Percentiles rank a stretch among this genome's conserved stretches.
These are phyloP conservation scores for Mycalesis mineus DNA, from an alignment of 2,888 invertebrate species.

Conservation along the genomic window DNA sequence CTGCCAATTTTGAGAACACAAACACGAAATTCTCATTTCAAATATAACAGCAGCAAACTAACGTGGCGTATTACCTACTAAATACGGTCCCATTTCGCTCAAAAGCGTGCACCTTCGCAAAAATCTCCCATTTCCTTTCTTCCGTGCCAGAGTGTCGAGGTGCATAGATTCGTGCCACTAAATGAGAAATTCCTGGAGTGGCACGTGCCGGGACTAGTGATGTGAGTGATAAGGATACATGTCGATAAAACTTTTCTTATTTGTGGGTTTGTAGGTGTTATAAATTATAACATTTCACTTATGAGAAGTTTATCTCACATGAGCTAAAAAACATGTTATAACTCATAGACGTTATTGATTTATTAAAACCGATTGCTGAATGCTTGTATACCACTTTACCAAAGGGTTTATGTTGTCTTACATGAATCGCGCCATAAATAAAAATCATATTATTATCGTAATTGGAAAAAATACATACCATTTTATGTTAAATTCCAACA, in stretches of 20 bases:
- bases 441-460: too few species aligned
- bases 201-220: conserved; percentile 38
- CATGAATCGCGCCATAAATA: too few species aligned
- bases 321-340: too few species aligned
- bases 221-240: conserved; percentile 21
- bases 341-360: too few species aligned
- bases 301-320: too few species aligned
- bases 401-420: too few species aligned
- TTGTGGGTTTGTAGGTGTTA: background rate
- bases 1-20: background rate
- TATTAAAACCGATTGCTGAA: too few species aligned
- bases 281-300: too few species aligned
- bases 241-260: conserved; percentile 8
- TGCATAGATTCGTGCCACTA: conserved; percentile 49
- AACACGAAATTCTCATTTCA: background rate
- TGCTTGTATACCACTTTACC: too few species aligned
- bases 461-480: too few species aligned
- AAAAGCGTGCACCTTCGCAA: conserved; percentile 24
- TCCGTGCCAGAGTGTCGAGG: conserved; percentile 30
- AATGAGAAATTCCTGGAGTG: conserved; percentile 66
- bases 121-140: conserved; percentile 33
- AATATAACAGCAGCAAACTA: background rate
- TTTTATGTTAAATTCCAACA: too few species aligned
- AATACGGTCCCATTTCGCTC: conserved; percentile 21
- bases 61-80: conserved; percentile 9